Evolutionary conservation across 2,888 invertebrate species (phyloP), one percentile per base, ranked within the genome.

Genomic region (Choristoneura rosaceana): DNA sequence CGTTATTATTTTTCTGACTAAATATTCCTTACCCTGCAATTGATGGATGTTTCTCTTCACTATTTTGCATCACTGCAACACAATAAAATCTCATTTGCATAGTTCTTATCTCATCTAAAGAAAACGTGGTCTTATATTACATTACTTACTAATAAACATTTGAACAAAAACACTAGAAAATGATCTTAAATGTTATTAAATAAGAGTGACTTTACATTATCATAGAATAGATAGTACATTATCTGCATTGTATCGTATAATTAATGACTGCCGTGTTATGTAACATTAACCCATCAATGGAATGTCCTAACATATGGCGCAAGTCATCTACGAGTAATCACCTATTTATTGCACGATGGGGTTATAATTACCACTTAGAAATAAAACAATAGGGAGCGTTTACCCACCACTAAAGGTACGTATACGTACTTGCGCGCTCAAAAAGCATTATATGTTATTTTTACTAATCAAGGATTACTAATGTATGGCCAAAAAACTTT

Each of bases 351-450:
- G 80, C 76, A 86, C 86, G 87, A 88, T 87, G 84, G 82, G 77
- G 80, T 75, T 79, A 84, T 90, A 89, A 90, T 91, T 90, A 88
- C 84, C 79, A 78, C 81, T 85, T 75, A 76, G 74, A 79, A 82
- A 82, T 87, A 84, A 89, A 92, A 91, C 90, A 92, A 92, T 90
- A 78, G 90, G 89, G 91, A 83, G 83, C 76, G 63, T 74, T 74
- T 75, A 74, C 71, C 69, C 58, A 38, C 69, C 60, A n/a, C 66
- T 68, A 65, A 60, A 41, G 69, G 59, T 74, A 75, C 75, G 69
- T 71, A 65, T 70, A 76, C 70, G 76, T 74, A 73, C 69, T 69
- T 73, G 76, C 61, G 79, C 76, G 64, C 77, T 74, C 78, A 81
- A 80, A 77, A 74, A 67, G 15, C 8, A 55, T 61, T 73, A 80